Evolutionary conservation across 2,113 vertebrate genomes (phyloP).

Genomic region (Leiothrix lutea): DNA sequence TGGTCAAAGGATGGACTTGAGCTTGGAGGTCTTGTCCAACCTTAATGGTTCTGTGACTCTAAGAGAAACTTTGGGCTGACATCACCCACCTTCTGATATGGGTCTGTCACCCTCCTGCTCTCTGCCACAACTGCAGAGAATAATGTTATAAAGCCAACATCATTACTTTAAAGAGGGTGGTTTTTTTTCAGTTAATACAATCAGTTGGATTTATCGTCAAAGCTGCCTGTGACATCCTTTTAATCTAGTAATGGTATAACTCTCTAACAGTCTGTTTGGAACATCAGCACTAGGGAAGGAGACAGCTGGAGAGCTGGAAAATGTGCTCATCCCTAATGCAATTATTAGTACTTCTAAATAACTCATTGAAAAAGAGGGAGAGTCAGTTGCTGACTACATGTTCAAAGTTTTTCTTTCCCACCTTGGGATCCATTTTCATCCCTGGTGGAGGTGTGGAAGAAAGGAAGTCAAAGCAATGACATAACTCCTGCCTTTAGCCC

Average conservation of each 20-base stretch:
- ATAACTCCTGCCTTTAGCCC: conserved; percentile 1
- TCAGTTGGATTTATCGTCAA: neutral
- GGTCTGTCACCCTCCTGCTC: neutral
- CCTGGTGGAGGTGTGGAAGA: conserved; percentile 17
- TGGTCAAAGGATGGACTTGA: neutral
- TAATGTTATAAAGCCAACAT: neutral
- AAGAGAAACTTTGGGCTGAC: neutral
- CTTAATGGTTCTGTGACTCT: neutral
- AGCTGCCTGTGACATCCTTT: conserved; percentile 2
- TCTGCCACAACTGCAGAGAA: neutral
- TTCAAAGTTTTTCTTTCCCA: neutral
- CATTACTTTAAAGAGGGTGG: neutral
- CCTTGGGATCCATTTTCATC: conserved; percentile 19
- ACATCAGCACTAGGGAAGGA: neutral
- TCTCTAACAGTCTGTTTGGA: neutral
- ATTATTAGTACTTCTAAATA: conserved; percentile 13
- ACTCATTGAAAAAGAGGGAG: neutral
- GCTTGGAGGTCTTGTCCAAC: neutral
- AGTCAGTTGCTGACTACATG: neutral
- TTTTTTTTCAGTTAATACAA: neutral
- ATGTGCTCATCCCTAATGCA: conserved; percentile 22
- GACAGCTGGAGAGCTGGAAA: neutral
- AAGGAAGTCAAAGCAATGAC: conserved; percentile 40
- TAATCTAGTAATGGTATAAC: conserved; percentile 41
- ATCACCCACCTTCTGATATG: neutral